Conservation (phyloP, 2,888 invertebrate genomes). For the Augiades crinisus region DNA sequence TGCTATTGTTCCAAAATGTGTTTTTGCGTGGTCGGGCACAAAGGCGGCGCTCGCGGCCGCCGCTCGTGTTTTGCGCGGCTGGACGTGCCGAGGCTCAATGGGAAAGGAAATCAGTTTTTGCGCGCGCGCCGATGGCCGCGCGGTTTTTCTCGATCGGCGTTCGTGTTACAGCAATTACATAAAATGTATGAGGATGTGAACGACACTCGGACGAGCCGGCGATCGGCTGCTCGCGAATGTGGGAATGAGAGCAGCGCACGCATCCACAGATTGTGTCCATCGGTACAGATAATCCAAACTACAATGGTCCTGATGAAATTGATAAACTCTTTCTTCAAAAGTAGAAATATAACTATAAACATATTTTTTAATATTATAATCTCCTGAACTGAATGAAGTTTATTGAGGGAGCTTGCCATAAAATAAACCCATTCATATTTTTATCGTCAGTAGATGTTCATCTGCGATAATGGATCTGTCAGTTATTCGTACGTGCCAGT, state of each 20-base stretch:
- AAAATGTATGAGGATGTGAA: slow-evolving; percentile 31
- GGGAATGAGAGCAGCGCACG: slow-evolving; percentile 4
- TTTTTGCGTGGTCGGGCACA: slow-evolving; percentile 8
- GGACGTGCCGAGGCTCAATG: slow-evolving; percentile 32
- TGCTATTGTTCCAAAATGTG: slow-evolving; percentile 15
- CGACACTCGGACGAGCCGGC: slow-evolving; percentile 13
- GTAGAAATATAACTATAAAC: too few relatives aligned
- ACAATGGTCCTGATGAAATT: too few relatives aligned
- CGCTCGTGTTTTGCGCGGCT: slow-evolving; percentile 4
- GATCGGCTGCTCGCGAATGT: slow-evolving; percentile 5
- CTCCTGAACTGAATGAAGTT: too few relatives aligned
- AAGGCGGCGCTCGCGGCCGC: not conserved
- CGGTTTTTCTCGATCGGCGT: slow-evolving; percentile 20
- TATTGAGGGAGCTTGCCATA: too few relatives aligned
- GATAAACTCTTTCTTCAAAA: too few relatives aligned
- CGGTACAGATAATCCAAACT: too few relatives aligned
- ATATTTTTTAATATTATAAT: too few relatives aligned
- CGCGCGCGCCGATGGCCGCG: slow-evolving; percentile 28
- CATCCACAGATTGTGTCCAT: not conserved
- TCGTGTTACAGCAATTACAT: slow-evolving; percentile 38
- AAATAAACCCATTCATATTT: too few relatives aligned
- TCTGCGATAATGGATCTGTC: too few relatives aligned
- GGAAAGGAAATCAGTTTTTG: slow-evolving; percentile 40
- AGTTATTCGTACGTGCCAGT: too few relatives aligned
- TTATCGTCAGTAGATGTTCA: too few relatives aligned